Percentiles rank a stretch among this genome's conserved stretches.
phyloP scores from a whole-genome alignment of 2,888 invertebrate genomes.

The Drosophila setosimentum region DNA sequence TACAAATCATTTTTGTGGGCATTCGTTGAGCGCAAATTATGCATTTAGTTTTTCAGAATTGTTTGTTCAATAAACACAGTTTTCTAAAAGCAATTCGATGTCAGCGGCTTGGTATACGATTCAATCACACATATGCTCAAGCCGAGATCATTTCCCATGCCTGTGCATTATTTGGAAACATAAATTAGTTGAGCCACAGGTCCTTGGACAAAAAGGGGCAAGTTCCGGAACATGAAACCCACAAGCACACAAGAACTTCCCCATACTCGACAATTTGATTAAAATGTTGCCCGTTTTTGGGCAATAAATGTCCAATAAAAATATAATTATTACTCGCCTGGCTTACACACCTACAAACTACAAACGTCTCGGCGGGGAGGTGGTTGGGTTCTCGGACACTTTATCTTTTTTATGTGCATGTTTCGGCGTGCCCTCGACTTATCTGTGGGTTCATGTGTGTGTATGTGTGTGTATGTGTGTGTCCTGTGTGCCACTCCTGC shows the following conservation, averaged over 20 bases:
- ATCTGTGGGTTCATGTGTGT: constrained; percentile 45
- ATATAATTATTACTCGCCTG: constrained; percentile 83
- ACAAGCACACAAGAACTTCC: constrained; percentile 8
- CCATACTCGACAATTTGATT: constrained; percentile 64
- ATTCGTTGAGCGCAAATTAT: constrained; percentile 44
- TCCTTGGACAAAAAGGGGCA: constrained; percentile 46
- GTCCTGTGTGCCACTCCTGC: constrained; percentile 76
- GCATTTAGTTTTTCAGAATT: constrained; percentile 29
- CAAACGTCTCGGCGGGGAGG: constrained; percentile 16
- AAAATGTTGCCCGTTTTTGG: constrained; percentile 72
- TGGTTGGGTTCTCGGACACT: constrained; percentile 45
- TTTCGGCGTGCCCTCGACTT: constrained; percentile 60
- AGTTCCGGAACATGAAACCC: constrained; percentile 51
- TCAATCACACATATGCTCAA: neutral
- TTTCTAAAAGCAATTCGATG: constrained; percentile 59
- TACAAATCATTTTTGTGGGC: constrained; percentile 51
- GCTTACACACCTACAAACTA: constrained; percentile 67
- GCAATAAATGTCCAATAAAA: constrained; percentile 85
- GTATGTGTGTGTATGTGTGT: constrained; percentile 18
- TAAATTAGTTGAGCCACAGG: constrained; percentile 55
- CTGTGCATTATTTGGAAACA: constrained; percentile 31
- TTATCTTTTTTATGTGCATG: constrained; percentile 68
- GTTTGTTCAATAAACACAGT: constrained; percentile 58
- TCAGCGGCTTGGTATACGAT: constrained; percentile 18
- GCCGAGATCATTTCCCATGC: constrained; percentile 30